Conservation (phyloP, 35 echinoderm and acorn worm genomes). For the Acanthaster planci region DNA sequence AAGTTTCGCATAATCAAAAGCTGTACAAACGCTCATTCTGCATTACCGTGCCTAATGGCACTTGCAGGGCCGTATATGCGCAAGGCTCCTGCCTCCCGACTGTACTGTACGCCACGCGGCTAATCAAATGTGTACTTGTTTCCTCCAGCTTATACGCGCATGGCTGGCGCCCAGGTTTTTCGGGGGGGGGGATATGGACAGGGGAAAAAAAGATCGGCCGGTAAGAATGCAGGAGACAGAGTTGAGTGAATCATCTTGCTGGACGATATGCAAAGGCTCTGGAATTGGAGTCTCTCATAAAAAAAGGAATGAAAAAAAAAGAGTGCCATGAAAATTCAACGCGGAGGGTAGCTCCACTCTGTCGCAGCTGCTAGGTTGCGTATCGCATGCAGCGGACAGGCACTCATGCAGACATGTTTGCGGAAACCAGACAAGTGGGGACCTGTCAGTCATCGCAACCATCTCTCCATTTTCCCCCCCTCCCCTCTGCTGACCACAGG, state of each 20-base stretch:
- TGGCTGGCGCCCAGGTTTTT: not conserved
- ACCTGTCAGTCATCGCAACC: constrained; percentile 18
- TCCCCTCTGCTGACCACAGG: too few species aligned
- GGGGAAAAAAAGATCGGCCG: not conserved
- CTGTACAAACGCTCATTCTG: constrained; percentile 4
- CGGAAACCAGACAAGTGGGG: constrained; percentile 25
- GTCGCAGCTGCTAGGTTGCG: constrained; percentile 10
- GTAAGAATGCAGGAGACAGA: not conserved
- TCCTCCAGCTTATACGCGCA: constrained; percentile 21
- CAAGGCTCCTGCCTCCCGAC: too few species aligned
- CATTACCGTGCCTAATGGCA: constrained; percentile 21
- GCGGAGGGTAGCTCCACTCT: not conserved
- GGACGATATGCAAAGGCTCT: not conserved
- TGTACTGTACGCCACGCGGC: not conserved
- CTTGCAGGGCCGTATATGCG: not conserved
- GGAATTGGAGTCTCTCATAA: not conserved
- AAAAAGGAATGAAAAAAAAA: not conserved
- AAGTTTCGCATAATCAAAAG: constrained; percentile 26
- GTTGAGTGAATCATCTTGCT: not conserved
- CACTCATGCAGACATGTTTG: constrained; percentile 14
- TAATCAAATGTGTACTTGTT: constrained; percentile 24
- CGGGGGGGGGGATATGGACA: not conserved
- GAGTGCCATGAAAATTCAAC: constrained; percentile 28
- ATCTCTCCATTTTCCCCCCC: too few species aligned
- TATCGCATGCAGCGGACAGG: not conserved